phyloP scores from a whole-genome alignment of 2,113 vertebrate species.

The Psittacula cyanocephala region DNA sequence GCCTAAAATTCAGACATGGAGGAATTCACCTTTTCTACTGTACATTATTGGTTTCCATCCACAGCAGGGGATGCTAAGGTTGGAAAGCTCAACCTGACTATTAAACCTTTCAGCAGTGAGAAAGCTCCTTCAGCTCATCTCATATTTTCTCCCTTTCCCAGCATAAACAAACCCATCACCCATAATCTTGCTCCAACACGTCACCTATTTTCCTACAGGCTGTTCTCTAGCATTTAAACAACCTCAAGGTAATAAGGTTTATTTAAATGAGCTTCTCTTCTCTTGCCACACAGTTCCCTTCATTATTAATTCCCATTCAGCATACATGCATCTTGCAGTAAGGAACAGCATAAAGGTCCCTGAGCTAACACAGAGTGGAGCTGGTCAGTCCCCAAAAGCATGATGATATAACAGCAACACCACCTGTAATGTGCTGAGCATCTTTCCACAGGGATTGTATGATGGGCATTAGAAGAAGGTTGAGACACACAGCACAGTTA shows the following conservation, averaged over 20 bases:
- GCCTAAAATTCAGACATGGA: background rate
- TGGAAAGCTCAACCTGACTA: background rate
- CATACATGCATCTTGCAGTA: background rate
- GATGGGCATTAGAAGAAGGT: background rate
- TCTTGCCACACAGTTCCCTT: background rate
- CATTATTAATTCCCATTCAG: background rate
- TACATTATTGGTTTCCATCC: background rate
- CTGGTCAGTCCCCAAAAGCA: background rate
- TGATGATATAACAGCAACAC: background rate
- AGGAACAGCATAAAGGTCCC: background rate
- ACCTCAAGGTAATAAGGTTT: background rate
- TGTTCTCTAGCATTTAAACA: background rate
- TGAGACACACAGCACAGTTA: background rate
- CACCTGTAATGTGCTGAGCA: background rate
- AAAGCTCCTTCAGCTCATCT: background rate
- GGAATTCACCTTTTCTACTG: background rate
- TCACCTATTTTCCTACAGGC: background rate
- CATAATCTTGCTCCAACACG: background rate
- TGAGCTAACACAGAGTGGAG: background rate
- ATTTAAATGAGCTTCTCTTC: background rate
- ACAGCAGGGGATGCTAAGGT: background rate
- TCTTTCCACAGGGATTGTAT: fast-evolving
- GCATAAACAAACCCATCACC: background rate
- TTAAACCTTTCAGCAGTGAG: constrained; percentile 1
- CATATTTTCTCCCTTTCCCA: background rate